Evolutionary conservation across 2,113 vertebrate genomes (phyloP), one percentile per base, ranked within the genome.

Genomic region (Podilymbus podiceps): DNA sequence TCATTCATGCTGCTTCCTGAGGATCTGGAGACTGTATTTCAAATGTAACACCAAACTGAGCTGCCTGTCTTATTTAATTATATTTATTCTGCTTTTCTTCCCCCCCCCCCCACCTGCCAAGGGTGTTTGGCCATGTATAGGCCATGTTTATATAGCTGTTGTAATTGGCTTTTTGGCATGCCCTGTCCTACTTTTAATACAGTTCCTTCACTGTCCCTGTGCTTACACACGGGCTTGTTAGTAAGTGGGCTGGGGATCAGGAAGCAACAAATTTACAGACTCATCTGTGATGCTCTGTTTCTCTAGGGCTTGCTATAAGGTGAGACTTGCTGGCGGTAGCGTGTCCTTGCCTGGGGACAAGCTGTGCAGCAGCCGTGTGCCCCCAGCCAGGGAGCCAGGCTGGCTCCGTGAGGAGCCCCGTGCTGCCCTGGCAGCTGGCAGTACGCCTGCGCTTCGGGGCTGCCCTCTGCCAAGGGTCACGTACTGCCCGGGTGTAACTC

Each of bases 21-120:
- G 90, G 80, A 89, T 89, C 86, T 79, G 62, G 79, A 90, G 83
- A 17, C 69, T 31, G 42, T 30, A 16, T 82, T 95, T 93, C 80
- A 79, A 49, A 55, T 13, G 9, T 46, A 85, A 55, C 40, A 17
- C 12, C 58, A 63, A 79, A 69, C 79, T 23, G 50, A 86, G 50
- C 74, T 71, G 92, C 47, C 79, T 28, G 22, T 76, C 84, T 92
- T 73, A 8, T 84, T 88, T 92, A 93, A 89, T 85, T 85, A 50
- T 93, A 67, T 93, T 77, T 93, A 59, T 94, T 81, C 63, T 81
- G 50, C n/a, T 90, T 90, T 82, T 42, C 28, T 82, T 42, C 28
- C 2, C 64, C 15, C 71, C 12, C 14, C n/a, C 10, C 30, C 6
- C 2, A 28, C 60, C 69, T 71, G 82, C 59, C 50, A 72, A 75